A percentile compares a stretch with the other conserved stretches of the same genome.
These are phyloP conservation scores for Pterostichus niger DNA, from an alignment of 2,888 invertebrate genomes.

Conservation along the genomic window DNA sequence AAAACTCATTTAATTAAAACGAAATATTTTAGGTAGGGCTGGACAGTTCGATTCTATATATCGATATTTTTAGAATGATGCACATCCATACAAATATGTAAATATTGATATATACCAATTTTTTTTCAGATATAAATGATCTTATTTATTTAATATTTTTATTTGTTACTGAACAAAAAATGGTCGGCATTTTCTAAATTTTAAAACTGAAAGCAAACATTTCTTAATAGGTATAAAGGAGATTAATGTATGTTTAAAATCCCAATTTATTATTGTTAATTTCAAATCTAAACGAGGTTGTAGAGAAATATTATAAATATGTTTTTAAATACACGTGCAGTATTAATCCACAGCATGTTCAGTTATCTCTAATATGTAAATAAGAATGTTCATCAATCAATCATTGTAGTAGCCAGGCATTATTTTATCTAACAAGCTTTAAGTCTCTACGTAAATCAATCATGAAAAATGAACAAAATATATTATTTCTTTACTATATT, in stretches of 20 bases:
- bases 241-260: not conserved
- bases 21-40: too few relatives aligned
- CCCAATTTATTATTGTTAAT: not conserved
- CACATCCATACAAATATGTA: too few relatives aligned
- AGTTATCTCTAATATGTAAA: slow-evolving; percentile 28
- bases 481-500: not conserved
- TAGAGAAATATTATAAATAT: slow-evolving; percentile 21
- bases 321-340: not conserved
- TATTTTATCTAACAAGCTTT: slow-evolving; percentile 38
- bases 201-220: too few relatives aligned
- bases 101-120: too few relatives aligned
- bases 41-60: too few relatives aligned
- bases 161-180: too few relatives aligned
- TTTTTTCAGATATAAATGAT: too few relatives aligned
- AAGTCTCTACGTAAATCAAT: slow-evolving; percentile 10
- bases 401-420: slow-evolving; percentile 33
- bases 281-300: not conserved
- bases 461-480: not conserved
- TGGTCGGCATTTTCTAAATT: too few relatives aligned
- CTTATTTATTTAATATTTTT: too few relatives aligned
- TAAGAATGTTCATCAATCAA: slow-evolving; percentile 21
- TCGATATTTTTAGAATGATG: too few relatives aligned
- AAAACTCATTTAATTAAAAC: too few relatives aligned
- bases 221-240: too few relatives aligned
- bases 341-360: slow-evolving; percentile 24